Evolutionary conservation across 2,797 vertebrate genomes (phyloP), one percentile per base, ranked within the genome.

Genomic region (Bucorvus abyssinicus): DNA sequence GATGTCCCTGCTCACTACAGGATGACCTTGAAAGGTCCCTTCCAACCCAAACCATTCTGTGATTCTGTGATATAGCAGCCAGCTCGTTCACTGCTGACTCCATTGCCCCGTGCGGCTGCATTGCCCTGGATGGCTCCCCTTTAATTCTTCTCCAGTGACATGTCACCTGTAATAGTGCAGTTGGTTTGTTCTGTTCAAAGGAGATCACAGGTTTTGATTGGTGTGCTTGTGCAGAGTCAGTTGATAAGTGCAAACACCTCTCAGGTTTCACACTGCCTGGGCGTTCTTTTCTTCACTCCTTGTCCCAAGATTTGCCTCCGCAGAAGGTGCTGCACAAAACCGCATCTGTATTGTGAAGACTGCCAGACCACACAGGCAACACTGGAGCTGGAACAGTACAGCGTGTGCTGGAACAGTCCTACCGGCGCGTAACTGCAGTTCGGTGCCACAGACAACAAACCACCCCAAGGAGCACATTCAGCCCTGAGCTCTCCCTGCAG

Each of bases 351-450:
- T 23, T 14, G 47, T 5, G 30, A 78, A 18, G 40, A 3, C 15
- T 84, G 73, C 89, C 87, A 95, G 91, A 93, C 60, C 87, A 94
- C 89, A 79, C 73, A 86, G 91, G 89, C 87, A 89, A 77, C 19
- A 10, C 3, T 68, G 74, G 90, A 77, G 88, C 83, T 85, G 85
- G 83, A 70, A 68, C 83, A 87, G 82, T 49, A 64, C 85, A 74
- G 64, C 9, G 15, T 69, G 87, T 45, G 73, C 87, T 65, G 89
- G 73, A 90, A 85, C 79, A 47, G 16, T 2, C 57, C 14, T 4
- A 27, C 79, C 77, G 32, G 24, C 19, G 6, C 60, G 7, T 10
- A 52, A 32, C 67, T 63, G 61, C 59, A 71, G 64, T 10, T 60
- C 57, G 6, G 63, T 47, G 30, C 71, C 79, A 76, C 44, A 23